Percentiles rank a stretch among this genome's conserved stretches.
These are phyloP conservation scores for Serrognathus titanus DNA, from an alignment of 2,888 invertebrate genomes.

Conservation along the genomic window DNA sequence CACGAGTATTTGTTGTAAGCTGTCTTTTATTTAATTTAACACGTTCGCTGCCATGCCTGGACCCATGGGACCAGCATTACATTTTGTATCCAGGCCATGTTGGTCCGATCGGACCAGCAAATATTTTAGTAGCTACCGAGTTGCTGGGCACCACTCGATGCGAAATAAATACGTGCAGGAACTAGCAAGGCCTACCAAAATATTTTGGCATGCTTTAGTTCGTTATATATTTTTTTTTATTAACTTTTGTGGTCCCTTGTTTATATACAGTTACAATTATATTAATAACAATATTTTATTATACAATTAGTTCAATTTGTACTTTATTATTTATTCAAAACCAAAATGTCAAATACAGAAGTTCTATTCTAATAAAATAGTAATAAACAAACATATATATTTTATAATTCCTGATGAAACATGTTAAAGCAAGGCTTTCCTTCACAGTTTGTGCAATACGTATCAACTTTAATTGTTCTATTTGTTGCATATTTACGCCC, in stretches of 20 bases:
- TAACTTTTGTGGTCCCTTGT: neutral
- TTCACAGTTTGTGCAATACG: slow-evolving; percentile 32
- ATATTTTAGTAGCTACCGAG: neutral
- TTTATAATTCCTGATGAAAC: neutral
- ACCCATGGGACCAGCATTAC: neutral
- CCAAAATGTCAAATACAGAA: too few relatives aligned
- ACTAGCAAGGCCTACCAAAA: neutral
- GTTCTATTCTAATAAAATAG: neutral
- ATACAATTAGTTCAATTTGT: too few relatives aligned
- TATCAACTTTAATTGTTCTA: neutral
- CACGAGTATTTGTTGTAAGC: too few relatives aligned
- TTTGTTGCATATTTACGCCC: slow-evolving; percentile 4
- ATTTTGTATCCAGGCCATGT: neutral
- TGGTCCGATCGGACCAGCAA: neutral
- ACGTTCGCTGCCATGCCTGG: slow-evolving; percentile 10
- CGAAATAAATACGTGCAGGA: neutral
- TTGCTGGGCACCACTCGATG: neutral
- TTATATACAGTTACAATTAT: too few relatives aligned
- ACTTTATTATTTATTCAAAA: too few relatives aligned
- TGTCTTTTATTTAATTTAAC: slow-evolving; percentile 14
- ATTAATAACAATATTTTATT: too few relatives aligned
- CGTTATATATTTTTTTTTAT: neutral
- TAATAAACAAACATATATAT: neutral
- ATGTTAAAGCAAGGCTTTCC: neutral
- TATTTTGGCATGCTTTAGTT: neutral